Evolutionary conservation across 2,113 vertebrate genomes (phyloP).

Genomic region (Neodontobutis hainanensis): DNA sequence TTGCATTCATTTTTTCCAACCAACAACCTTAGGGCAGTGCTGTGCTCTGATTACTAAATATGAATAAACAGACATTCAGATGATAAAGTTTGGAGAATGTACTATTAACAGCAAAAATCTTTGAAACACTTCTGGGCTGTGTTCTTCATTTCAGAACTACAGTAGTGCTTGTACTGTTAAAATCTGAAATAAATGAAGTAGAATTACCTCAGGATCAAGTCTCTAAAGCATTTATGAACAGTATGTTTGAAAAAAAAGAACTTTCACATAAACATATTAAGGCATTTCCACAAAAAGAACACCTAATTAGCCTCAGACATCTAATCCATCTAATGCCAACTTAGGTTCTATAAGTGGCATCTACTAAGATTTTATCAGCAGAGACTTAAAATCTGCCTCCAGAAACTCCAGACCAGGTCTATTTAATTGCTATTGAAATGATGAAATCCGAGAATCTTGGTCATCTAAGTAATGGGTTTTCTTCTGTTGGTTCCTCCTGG

Average conservation of each 20-base stretch:
- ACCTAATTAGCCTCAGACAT: slow-evolving; percentile 25
- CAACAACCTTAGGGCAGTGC: slow-evolving; percentile 45
- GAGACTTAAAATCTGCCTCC: slow-evolving; percentile 25
- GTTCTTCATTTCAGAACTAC: background rate
- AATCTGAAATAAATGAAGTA: slow-evolving; percentile 5
- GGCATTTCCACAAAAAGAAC: slow-evolving; percentile 13
- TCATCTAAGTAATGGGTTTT: slow-evolving; percentile 73
- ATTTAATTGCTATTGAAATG: slow-evolving; percentile 39
- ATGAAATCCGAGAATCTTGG: slow-evolving; percentile 65
- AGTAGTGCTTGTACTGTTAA: slow-evolving; percentile 3
- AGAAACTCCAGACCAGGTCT: slow-evolving; percentile 23
- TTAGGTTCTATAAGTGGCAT: slow-evolving; percentile 25
- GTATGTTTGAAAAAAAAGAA: background rate
- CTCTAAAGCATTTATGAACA: background rate
- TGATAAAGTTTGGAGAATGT: slow-evolving; percentile 36
- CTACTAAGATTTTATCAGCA: slow-evolving; percentile 21
- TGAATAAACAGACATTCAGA: slow-evolving; percentile 39
- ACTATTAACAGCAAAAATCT: slow-evolving; percentile 18
- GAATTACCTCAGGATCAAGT: background rate
- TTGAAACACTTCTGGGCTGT: slow-evolving; percentile 3
- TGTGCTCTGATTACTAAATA: slow-evolving; percentile 51
- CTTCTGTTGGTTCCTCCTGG: slow-evolving; percentile 68
- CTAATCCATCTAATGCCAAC: slow-evolving; percentile 29
- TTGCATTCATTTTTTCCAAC: slow-evolving; percentile 40
- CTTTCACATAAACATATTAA: background rate